These are phyloP conservation scores for Cuculus canorus DNA, from an alignment of 2,797 vertebrate species.

Conservation along the genomic window DNA sequence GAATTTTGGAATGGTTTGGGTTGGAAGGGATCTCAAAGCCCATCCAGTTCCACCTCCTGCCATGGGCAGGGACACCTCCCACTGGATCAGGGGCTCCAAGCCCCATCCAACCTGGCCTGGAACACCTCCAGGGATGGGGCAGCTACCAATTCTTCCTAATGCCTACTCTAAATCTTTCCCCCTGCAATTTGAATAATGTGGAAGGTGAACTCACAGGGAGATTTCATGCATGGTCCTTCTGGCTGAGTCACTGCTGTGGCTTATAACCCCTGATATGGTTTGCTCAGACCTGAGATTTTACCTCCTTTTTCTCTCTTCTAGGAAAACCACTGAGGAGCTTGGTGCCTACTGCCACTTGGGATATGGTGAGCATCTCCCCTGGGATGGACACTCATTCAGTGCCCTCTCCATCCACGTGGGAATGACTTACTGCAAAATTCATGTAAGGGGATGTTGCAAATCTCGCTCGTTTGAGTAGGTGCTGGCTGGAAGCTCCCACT, in stretches of 20 bases:
- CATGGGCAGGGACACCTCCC: too few relatives aligned
- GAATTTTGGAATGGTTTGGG: too few relatives aligned
- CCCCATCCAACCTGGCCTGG: too few relatives aligned
- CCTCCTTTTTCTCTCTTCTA: neutral
- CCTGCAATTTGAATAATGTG: too few relatives aligned
- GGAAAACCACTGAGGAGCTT: neutral
- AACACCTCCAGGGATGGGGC: too few relatives aligned
- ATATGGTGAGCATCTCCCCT: neutral
- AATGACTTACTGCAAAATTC: neutral
- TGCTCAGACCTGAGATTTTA: neutral
- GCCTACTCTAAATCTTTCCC: too few relatives aligned
- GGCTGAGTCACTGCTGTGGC: neutral
- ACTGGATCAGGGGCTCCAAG: too few relatives aligned
- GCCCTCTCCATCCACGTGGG: accelerated
- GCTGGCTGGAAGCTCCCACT: accelerated
- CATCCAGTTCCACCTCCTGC: too few relatives aligned
- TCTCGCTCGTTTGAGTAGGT: neutral
- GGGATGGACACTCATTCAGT: accelerated
- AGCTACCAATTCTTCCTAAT: too few relatives aligned
- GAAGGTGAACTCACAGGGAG: neutral
- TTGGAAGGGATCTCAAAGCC: too few relatives aligned
- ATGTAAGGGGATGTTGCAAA: neutral
- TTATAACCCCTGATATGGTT: neutral
- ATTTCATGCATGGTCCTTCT: neutral
- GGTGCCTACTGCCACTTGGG: accelerated